phyloP scores from a whole-genome alignment of 1,140 invertebrate genomes.

The Pseudomyrmex dendroicus region DNA sequence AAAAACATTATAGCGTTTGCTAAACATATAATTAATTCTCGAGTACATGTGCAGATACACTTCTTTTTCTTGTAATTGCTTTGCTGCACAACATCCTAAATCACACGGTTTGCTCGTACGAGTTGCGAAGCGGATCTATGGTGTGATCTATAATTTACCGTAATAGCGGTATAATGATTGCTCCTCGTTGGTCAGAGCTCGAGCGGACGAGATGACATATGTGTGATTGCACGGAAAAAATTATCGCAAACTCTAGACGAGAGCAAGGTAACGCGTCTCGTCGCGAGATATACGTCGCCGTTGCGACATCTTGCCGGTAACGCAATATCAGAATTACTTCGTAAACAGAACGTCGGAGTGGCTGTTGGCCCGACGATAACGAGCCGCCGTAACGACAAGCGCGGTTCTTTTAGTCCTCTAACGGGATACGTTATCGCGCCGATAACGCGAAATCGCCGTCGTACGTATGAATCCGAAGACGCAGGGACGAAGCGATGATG shows the following conservation, averaged over 20 bases:
- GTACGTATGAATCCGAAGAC: slow-evolving; percentile 34
- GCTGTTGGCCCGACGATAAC: slow-evolving; percentile 56
- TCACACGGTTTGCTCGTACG: slow-evolving; percentile 19
- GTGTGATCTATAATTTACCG: slow-evolving; percentile 52
- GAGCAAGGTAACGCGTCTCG: not conserved
- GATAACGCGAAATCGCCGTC: slow-evolving; percentile 61
- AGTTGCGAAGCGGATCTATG: slow-evolving; percentile 40
- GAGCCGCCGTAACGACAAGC: slow-evolving; percentile 12
- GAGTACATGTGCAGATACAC: not conserved
- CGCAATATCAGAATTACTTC: slow-evolving; percentile 64
- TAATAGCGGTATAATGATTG: slow-evolving; percentile 36
- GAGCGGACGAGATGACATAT: not conserved
- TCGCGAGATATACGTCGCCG: slow-evolving; percentile 16
- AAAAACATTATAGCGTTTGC: not conserved
- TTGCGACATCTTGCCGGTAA: slow-evolving; percentile 5
- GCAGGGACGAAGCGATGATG: slow-evolving; percentile 27
- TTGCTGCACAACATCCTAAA: slow-evolving; percentile 23
- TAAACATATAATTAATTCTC: not conserved
- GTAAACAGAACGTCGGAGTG: slow-evolving; percentile 40
- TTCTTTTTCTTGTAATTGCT: not conserved
- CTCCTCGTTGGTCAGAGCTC: not conserved
- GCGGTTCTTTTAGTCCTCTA: slow-evolving; percentile 26
- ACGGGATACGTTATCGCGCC: slow-evolving; percentile 59
- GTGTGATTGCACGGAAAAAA: not conserved
- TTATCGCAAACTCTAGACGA: no score